Evolutionary conservation across 2,113 vertebrate genomes (phyloP).

Genomic region (Notothenia coriiceps): DNA sequence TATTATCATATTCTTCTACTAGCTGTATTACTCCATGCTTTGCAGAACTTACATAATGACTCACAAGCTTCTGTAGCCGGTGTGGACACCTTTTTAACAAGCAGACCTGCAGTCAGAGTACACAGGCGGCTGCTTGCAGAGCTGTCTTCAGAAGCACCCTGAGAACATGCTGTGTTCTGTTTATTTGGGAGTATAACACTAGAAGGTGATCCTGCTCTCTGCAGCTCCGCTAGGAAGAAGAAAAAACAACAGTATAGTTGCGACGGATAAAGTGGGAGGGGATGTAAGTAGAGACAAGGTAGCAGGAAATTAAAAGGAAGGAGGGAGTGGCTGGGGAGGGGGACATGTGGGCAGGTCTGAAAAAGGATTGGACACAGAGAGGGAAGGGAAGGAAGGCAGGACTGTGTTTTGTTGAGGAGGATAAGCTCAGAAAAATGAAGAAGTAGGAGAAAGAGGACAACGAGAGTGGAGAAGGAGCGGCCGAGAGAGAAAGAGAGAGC

Average conservation of each 20-base stretch:
- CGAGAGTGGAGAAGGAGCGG: constrained; percentile 3
- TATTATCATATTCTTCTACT: background rate
- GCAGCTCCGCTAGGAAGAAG: background rate
- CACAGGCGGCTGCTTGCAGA: constrained; percentile 11
- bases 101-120: constrained; percentile 21
- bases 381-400: constrained; percentile 6
- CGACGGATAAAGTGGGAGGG: constrained; percentile 65
- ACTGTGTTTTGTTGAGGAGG: constrained; percentile 29
- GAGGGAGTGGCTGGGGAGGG: constrained; percentile 47
- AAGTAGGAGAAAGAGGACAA: constrained; percentile 39
- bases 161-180: constrained; percentile 23
- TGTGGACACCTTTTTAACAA: constrained; percentile 34
- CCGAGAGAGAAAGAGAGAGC: background rate
- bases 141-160: background rate
- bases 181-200: constrained; percentile 10
- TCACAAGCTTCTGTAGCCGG: background rate
- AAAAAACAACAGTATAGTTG: constrained; percentile 6
- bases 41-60: background rate
- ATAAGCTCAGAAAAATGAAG: constrained; percentile 47
- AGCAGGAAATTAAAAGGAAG: constrained; percentile 52
- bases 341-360: constrained; percentile 21
- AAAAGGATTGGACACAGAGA: constrained; percentile 23
- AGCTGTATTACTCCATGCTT: background rate
- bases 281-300: constrained; percentile 31
- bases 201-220: constrained; percentile 1